These are phyloP conservation scores for Micromesistius poutassou DNA, from an alignment of 2,797 vertebrate genomes.

Conservation along the genomic window DNA sequence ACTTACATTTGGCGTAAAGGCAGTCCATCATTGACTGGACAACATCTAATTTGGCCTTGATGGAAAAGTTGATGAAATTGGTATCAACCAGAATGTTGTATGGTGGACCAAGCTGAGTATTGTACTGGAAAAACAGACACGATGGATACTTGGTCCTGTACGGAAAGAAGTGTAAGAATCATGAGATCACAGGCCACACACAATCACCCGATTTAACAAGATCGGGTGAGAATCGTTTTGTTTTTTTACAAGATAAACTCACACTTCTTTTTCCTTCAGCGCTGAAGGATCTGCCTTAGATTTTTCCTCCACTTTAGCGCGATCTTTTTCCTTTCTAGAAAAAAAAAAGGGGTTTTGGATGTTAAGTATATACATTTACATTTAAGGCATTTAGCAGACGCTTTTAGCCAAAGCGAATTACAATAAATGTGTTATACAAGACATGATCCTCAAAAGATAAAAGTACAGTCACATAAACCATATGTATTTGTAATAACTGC, in stretches of 20 bases:
- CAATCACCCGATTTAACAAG: not conserved
- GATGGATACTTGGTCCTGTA: slow-evolving; percentile 88
- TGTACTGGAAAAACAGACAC: slow-evolving; percentile 98
- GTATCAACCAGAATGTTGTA: slow-evolving; percentile 95
- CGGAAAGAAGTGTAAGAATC: slow-evolving; percentile 26
- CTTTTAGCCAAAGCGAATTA: too few relatives aligned
- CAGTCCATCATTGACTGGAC: slow-evolving; percentile 99
- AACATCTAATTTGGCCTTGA: slow-evolving; percentile 95
- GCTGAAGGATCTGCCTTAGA: slow-evolving; percentile 86
- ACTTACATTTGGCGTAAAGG: slow-evolving; percentile 96
- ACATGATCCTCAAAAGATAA: not conserved
- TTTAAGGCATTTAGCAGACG: too few relatives aligned
- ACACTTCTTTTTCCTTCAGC: slow-evolving; percentile 92
- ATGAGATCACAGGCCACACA: not conserved
- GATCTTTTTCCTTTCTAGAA: slow-evolving; percentile 86
- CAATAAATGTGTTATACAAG: not conserved
- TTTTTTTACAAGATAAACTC: slow-evolving; percentile 43
- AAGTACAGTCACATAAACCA: not conserved
- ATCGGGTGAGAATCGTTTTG: too few relatives aligned
- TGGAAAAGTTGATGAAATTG: slow-evolving; percentile 99
- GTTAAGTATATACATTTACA: not conserved
- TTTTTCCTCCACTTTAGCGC: slow-evolving; percentile 79
- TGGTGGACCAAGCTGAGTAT: slow-evolving; percentile 93
- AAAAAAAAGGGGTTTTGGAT: slow-evolving; percentile 5
- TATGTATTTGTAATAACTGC: not conserved